Base-by-base conservation (phyloP, 2,888 invertebrate species). In the Lasioglossum marginatum region DNA sequence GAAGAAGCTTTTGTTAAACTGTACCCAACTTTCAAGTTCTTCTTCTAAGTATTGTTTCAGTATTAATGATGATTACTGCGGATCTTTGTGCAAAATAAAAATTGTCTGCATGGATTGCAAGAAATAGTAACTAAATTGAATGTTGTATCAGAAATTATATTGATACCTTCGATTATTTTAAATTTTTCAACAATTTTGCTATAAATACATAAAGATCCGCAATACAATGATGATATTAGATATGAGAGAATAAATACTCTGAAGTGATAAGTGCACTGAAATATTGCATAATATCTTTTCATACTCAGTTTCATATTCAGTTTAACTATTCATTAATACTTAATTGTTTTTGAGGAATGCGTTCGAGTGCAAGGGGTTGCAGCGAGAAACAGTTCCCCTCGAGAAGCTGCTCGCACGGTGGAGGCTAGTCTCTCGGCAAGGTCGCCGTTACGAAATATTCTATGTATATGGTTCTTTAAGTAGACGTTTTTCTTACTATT, bases 401-500 rank as follows among this genome's bases (percentile, higher is more conserved):
- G 60, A 60, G 27, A n/a, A 31, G 12, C 14, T 31, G 5, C 6
- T 31, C 4, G 31, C 27, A 16, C 31, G 60, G 31, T 77, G 70
- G 68, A 78, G 76, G 43, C 43, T 57, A 57, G 48, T 68, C 81
- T 87, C 79, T 63, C 6, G 66, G 82, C 77, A 77, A 79, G 70
- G 76, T 81, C 78, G 60, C 70, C 81, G 78, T 73, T 72, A 71
- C 76, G 85, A 87, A 92, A 91, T 91, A 90, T 87, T 87, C 89
- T 86, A 78, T 88, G 87, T 87, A 89, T 66, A 92, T 88, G 89
- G 83, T 89, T 87, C 87, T 90, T 88, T 90, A 91, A 91, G 89
- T 92, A 92, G 91, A 76, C 79, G 77, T 91, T 90, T 91, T 91
- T 88, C 86, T 91, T 91, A 92, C 83, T 89, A 86, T 81, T 89